phyloP scores from a whole-genome alignment of 1,140 invertebrate species.

The Oreohelix idahoensis region DNA sequence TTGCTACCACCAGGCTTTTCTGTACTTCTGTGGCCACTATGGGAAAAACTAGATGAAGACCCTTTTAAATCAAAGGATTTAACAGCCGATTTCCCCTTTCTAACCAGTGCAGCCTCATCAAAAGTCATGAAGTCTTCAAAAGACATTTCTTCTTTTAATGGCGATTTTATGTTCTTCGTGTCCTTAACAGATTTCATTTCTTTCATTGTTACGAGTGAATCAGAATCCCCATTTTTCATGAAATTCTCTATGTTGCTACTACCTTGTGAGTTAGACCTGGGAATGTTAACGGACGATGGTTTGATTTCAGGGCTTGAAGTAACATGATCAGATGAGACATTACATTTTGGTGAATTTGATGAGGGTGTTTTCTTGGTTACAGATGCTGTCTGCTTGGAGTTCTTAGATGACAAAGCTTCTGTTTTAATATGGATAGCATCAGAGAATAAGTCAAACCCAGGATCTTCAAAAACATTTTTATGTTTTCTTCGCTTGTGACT shows the following conservation, averaged over 20 bases:
- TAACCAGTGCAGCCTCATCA: slow-evolving; percentile 32
- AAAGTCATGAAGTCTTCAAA: slow-evolving; percentile 59
- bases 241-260: not conserved
- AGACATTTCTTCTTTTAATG: slow-evolving; percentile 40
- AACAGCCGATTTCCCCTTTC: slow-evolving; percentile 42
- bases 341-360: not conserved
- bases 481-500: not conserved
- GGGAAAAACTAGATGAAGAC: not conserved
- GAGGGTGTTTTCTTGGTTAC: too few relatives aligned
- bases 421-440: slow-evolving; percentile 3
- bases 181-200: not conserved
- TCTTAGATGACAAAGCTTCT: not conserved
- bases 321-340: not conserved
- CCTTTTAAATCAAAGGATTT: slow-evolving; percentile 6
- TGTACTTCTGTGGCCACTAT: not conserved
- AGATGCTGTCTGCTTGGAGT: not conserved
- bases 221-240: not conserved
- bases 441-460: not conserved
- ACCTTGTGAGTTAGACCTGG: not conserved
- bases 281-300: not conserved
- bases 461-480: not conserved
- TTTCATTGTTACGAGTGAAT: not conserved
- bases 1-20: not conserved
- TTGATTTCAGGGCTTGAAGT: not conserved
- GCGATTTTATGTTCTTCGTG: not conserved